phyloP scores from a whole-genome alignment of 2,888 invertebrate species.

The Neuroscelio doddi region DNA sequence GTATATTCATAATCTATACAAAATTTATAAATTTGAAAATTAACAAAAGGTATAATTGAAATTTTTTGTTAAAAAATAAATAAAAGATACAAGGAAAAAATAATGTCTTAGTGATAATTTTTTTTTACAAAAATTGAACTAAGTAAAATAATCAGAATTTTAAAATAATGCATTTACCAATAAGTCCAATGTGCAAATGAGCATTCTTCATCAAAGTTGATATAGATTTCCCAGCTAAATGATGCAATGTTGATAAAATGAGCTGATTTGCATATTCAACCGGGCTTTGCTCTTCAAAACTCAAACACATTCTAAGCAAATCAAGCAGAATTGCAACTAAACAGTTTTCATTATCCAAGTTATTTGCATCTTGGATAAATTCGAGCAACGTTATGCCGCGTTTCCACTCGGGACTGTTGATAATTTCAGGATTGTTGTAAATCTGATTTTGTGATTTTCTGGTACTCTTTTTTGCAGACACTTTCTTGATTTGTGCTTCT shows the following conservation, averaged over 20 bases:
- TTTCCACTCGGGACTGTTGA: conserved; percentile 83
- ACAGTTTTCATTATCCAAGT: conserved; percentile 78
- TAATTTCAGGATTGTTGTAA: conserved; percentile 73
- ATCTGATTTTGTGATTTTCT: background rate
- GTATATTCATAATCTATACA: no score
- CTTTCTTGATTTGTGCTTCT: conserved; percentile 12
- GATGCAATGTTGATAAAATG: conserved; percentile 83
- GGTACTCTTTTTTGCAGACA: no score
- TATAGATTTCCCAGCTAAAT: conserved; percentile 63
- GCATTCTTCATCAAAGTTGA: conserved; percentile 70
- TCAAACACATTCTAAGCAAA: conserved; percentile 83
- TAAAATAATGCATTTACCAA: conserved; percentile 18
- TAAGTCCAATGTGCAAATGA: conserved; percentile 78
- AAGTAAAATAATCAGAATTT: no score
- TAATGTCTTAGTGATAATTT: background rate
- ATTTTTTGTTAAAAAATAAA: background rate
- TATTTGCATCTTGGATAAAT: conserved; percentile 88
- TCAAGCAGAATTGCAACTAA: conserved; percentile 86
- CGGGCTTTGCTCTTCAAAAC: conserved; percentile 85
- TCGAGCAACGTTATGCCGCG: conserved; percentile 86
- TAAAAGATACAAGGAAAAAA: background rate
- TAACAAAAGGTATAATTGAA: no score
- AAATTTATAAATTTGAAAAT: no score
- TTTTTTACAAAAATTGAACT: no score
- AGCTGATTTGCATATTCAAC: conserved; percentile 93